Conservation (phyloP, 2,888 invertebrate species). For the Chrysotoxum bicinctum region DNA sequence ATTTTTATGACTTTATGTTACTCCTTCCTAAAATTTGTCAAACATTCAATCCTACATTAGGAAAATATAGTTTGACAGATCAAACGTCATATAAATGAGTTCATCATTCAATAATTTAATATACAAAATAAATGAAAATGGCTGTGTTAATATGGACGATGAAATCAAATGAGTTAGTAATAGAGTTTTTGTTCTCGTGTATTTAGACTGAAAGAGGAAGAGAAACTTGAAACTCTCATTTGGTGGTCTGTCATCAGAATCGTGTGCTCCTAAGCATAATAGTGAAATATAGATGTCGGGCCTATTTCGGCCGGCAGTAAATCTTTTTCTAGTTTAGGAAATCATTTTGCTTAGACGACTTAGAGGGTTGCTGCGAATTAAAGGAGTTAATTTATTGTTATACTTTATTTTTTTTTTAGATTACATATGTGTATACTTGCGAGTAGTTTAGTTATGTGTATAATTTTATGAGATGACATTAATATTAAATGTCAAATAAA, state of each 20-base stretch:
- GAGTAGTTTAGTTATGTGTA: background rate
- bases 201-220: background rate
- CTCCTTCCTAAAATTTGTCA: conserved; percentile 3
- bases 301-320: conserved; percentile 51
- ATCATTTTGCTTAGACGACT: conserved; percentile 30
- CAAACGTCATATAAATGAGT: conserved; percentile 60
- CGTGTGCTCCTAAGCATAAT: background rate
- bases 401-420: background rate
- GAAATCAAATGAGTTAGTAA: background rate
- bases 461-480: conserved; percentile 13
- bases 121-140: background rate
- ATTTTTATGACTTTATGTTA: conserved; percentile 4
- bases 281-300: conserved; percentile 17
- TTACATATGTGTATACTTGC: background rate
- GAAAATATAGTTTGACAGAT: conserved; percentile 50
- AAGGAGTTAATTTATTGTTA: background rate
- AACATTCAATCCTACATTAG: background rate
- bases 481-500: conserved; percentile 15
- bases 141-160: background rate
- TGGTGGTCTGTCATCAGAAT: conserved; percentile 5
- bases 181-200: background rate
- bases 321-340: conserved; percentile 58
- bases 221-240: background rate
- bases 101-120: conserved; percentile 39
- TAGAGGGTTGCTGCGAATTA: background rate